Conservation (phyloP, 1,140 invertebrate species). For the Panulirus ornatus region DNA sequence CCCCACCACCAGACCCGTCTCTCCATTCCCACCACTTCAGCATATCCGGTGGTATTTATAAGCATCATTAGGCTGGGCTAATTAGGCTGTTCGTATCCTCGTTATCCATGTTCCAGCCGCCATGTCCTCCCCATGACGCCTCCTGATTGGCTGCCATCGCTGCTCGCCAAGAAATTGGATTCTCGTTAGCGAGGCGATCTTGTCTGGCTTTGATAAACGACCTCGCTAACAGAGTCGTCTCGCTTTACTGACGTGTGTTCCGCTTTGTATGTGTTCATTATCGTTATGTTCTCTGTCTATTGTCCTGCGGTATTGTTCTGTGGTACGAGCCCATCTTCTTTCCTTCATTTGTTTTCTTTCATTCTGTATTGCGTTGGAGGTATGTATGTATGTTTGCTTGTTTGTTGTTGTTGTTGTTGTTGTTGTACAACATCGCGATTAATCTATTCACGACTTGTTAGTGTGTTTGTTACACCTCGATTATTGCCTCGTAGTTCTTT, state of each 20-base stretch:
- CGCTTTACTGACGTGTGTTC: conserved; percentile 23
- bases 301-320: neutral
- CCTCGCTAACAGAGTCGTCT: conserved; percentile 31
- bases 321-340: neutral
- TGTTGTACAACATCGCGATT: too few relatives aligned
- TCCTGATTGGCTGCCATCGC: conserved; percentile 25
- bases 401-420: too few relatives aligned
- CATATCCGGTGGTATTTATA: neutral
- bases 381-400: too few relatives aligned
- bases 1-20: neutral
- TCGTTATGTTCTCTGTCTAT: too few relatives aligned
- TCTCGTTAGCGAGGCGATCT: conserved; percentile 32
- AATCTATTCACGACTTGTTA: too few relatives aligned
- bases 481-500: too few relatives aligned
- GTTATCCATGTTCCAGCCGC: conserved; percentile 12
- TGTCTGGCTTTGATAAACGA: conserved; percentile 14
- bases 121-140: neutral
- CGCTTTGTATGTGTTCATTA: neutral
- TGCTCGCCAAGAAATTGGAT: conserved; percentile 22
- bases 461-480: too few relatives aligned
- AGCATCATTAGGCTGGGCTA: conserved; percentile 9
- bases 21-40: too few relatives aligned
- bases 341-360: neutral
- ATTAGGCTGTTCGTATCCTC: conserved; percentile 41
- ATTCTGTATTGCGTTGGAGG: too few relatives aligned